These are phyloP conservation scores for Aurelia coerulea DNA, from an alignment of 30 jellyfish, hydroid and myxozoan species.

Conservation along the genomic window DNA sequence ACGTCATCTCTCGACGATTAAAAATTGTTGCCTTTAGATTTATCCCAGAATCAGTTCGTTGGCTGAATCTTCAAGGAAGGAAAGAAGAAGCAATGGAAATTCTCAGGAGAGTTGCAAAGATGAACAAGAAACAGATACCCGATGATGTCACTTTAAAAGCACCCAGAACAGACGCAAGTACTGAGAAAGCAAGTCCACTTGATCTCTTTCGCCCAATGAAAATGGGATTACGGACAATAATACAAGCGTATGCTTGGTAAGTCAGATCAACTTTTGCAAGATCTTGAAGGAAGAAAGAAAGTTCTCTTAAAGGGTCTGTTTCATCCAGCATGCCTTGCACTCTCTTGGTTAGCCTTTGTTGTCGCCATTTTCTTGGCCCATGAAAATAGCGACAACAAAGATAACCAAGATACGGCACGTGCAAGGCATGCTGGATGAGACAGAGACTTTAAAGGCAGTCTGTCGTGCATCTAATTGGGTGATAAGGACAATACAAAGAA, in stretches of 20 bases:
- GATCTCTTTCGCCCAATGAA: slow-evolving; percentile 55
- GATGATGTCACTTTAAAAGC: slow-evolving; percentile 15
- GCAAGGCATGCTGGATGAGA: too few relatives aligned
- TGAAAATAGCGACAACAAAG: too few relatives aligned
- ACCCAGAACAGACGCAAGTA: neutral
- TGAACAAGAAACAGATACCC: slow-evolving; percentile 61
- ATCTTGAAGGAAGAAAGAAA: too few relatives aligned
- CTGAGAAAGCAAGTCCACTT: slow-evolving; percentile 26
- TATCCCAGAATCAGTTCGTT: slow-evolving; percentile 89
- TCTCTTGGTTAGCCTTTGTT: too few relatives aligned
- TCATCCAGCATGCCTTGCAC: too few relatives aligned
- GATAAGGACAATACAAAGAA: too few relatives aligned
- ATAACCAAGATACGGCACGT: too few relatives aligned
- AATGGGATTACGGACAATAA: slow-evolving; percentile 53
- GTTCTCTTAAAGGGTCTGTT: too few relatives aligned
- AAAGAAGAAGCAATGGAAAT: slow-evolving; percentile 79
- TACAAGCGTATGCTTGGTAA: slow-evolving; percentile 78
- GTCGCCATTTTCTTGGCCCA: too few relatives aligned
- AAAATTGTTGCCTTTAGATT: slow-evolving; percentile 37
- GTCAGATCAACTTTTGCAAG: neutral
- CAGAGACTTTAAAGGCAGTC: too few relatives aligned
- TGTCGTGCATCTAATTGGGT: too few relatives aligned
- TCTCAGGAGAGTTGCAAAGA: slow-evolving; percentile 60
- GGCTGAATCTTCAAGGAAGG: slow-evolving; percentile 80
- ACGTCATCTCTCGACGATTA: slow-evolving; percentile 1